These are phyloP conservation scores for Aegotheles bennettii DNA, from an alignment of 2,113 vertebrate genomes.

Conservation along the genomic window DNA sequence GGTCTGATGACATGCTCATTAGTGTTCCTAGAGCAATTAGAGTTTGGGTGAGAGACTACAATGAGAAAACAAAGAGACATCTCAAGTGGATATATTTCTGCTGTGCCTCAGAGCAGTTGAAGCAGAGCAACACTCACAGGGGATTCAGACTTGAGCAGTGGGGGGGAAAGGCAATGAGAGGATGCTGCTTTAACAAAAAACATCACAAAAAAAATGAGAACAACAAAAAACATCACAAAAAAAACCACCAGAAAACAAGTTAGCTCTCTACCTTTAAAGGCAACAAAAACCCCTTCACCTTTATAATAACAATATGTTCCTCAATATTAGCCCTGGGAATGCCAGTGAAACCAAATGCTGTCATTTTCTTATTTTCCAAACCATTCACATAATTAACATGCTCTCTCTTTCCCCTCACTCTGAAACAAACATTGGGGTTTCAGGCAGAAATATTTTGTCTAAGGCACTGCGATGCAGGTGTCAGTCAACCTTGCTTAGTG, in stretches of 20 bases:
- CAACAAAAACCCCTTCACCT: not conserved
- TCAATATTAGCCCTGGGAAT: not conserved
- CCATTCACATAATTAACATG: fast-evolving
- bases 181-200: not conserved
- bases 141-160: not conserved
- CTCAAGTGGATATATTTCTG: not conserved
- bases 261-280: not conserved
- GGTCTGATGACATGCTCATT: not conserved
- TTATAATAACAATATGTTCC: not conserved
- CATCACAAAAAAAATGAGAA: too few relatives aligned
- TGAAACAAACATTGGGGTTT: fast-evolving
- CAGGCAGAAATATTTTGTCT: not conserved
- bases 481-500: fast-evolving
- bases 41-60: not conserved
- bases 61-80: not conserved
- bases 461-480: not conserved
- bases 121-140: not conserved
- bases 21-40: not conserved
- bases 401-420: not conserved
- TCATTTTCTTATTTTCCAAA: not conserved
- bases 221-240: too few relatives aligned
- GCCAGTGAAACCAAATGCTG: not conserved
- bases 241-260: not conserved
- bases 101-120: not conserved
- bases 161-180: not conserved